Evolutionary conservation across 2,113 vertebrate species (phyloP).

Genomic region (Actenoides lindsayi): DNA sequence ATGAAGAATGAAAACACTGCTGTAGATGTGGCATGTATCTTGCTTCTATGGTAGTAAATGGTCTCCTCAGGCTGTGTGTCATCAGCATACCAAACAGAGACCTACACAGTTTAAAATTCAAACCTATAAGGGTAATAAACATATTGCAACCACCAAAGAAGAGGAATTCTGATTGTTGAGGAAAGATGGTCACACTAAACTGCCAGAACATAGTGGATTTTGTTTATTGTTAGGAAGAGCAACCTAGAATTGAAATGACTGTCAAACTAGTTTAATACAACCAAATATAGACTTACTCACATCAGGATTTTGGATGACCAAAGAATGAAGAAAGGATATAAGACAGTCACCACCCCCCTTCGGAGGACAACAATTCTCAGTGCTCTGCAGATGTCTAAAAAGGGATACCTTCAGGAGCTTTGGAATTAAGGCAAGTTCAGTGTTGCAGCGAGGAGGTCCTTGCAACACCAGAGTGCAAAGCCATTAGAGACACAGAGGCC

Average conservation of each 20-base stretch:
- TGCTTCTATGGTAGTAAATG: not conserved
- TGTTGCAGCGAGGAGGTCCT: not conserved
- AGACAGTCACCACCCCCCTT: not conserved
- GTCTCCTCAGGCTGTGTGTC: not conserved
- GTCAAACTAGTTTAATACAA: not conserved
- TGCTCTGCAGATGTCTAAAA: not conserved
- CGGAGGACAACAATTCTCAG: not conserved
- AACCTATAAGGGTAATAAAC: not conserved
- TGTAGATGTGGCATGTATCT: not conserved
- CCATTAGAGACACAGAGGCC: not conserved
- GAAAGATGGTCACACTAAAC: not conserved
- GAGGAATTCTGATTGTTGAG: not conserved
- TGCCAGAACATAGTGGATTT: not conserved
- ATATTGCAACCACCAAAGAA: not conserved
- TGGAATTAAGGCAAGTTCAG: not conserved
- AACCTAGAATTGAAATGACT: not conserved
- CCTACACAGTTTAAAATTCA: not conserved
- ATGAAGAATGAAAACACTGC: not conserved
- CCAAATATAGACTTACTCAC: not conserved
- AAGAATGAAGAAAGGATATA: not conserved
- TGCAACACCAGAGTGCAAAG: not conserved
- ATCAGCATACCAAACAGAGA: not conserved
- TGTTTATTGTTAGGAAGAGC: not conserved
- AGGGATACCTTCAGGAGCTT: not conserved
- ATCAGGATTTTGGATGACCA: not conserved